Evolutionary conservation across 2,113 vertebrate genomes (phyloP).

Genomic region (Dipodomys spectabilis): DNA sequence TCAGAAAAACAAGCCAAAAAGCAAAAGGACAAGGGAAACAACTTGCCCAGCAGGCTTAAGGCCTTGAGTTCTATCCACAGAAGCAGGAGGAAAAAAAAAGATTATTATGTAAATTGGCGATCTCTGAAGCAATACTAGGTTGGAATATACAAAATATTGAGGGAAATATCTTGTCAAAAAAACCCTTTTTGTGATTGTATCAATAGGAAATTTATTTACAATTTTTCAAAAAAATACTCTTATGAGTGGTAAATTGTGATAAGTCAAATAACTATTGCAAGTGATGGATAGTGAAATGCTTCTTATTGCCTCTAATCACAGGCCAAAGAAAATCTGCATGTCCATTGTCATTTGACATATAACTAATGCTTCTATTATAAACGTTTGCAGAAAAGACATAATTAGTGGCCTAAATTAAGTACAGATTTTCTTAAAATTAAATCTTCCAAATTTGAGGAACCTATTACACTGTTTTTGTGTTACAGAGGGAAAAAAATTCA

Average conservation of each 20-base stretch:
- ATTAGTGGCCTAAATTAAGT: not conserved
- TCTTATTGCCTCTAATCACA: not conserved
- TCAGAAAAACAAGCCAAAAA: too few species aligned
- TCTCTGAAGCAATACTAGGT: not conserved
- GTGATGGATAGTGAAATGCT: not conserved
- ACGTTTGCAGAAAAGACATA: not conserved
- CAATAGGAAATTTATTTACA: not conserved
- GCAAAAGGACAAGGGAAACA: too few species aligned
- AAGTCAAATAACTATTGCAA: not conserved
- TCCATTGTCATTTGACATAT: not conserved
- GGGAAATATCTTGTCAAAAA: not conserved
- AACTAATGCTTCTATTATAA: not conserved
- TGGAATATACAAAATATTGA: not conserved
- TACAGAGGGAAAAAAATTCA: not conserved
- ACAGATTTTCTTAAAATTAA: not conserved
- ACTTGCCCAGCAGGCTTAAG: too few species aligned
- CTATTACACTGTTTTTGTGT: not conserved
- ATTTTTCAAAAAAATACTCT: slow-evolving; percentile 27
- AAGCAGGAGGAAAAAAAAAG: not conserved
- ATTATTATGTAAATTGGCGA: not conserved
- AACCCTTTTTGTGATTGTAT: slow-evolving; percentile 29
- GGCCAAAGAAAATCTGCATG: not conserved
- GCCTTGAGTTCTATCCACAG: too few species aligned
- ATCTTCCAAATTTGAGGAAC: not conserved
- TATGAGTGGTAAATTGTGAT: not conserved